Evolutionary conservation across 2,113 vertebrate species (phyloP).

Genomic region (Entomyzon cyanotis): DNA sequence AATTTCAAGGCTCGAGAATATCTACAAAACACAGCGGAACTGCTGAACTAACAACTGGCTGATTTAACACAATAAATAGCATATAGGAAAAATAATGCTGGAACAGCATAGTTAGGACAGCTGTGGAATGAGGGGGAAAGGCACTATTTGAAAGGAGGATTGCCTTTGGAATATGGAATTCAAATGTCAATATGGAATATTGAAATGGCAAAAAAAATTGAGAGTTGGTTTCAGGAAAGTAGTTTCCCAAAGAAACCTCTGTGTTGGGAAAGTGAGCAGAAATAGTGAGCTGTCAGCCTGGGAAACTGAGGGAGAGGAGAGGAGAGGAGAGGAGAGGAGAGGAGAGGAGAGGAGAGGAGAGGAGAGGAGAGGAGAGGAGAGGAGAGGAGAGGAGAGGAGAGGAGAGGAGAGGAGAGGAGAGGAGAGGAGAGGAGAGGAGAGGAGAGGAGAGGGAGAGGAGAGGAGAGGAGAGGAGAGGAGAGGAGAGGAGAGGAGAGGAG

Average conservation of each 20-base stretch:
- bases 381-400: too few species aligned
- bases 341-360: background rate
- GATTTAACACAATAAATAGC: slow-evolving; percentile 63
- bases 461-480: background rate
- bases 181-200: background rate
- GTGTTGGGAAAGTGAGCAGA: background rate
- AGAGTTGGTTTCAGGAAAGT: background rate
- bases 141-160: background rate
- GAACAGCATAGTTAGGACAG: slow-evolving; percentile 5
- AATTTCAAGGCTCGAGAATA: background rate
- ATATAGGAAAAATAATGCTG: slow-evolving; percentile 45
- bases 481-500: too few species aligned
- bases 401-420: too few species aligned
- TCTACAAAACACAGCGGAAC: background rate
- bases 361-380: too few species aligned
- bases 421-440: too few species aligned
- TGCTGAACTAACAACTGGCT: slow-evolving; percentile 64
- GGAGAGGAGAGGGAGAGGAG: background rate
- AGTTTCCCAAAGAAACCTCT: background rate
- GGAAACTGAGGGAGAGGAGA: background rate
- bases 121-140: slow-evolving; percentile 5
- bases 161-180: background rate
- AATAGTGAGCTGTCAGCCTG: background rate
- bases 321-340: too few species aligned
- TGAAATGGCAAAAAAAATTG: background rate